Evolutionary conservation across 2,888 invertebrate species (phyloP), one percentile per base, ranked within the genome.

Genomic region (Apomyelois bistriatella): DNA sequence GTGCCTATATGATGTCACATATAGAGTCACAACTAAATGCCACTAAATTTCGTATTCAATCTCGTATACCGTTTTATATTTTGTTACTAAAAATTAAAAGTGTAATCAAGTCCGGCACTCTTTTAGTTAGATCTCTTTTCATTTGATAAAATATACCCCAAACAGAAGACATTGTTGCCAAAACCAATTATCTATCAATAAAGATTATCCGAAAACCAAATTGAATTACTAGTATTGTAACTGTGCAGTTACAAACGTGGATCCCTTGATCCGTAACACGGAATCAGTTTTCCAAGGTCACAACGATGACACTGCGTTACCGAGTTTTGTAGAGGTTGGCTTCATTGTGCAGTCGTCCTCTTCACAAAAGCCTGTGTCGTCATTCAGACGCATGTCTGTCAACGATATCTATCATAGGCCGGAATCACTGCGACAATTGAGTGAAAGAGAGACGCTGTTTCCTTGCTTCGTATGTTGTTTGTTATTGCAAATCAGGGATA

Each of bases 261-360:
- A 64, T 28, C 37, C 82, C 79, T 80, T 80, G 78, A 72, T 74
- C 60, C 58, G 60, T 66, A 76, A 80, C 71, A 68, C 83, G 81
- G 80, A 85, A 81, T 80, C 68, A 68, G 60, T 58, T 59, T 56
- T 55, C 60, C 82, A 75, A 84, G 82, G 83, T 72, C 76, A 64
- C 52, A 59, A 53, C 60, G 78, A 79, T 79, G 80, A 79, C 75
- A 79, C 66, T 70, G 68, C 65, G 57, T 58, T 60, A 58, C 53
- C 8, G 47, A 66, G 61, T 77, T 82, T 82, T 73, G 67, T 67
- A 56, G 59, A 48, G 56, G 54, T 53, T 52, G 56, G 52, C 46
- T 49, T 50, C 50, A 70, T 70, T 68, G 67, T 70, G 51, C 53
- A 59, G 49, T 52, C 58, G 60, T 60, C 60, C 65, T 62, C 58